A percentile compares a stretch with the other conserved stretches of the same genome.
Evolutionary conservation across 2,888 invertebrate genomes (phyloP).

Genomic region (Aphodius granarius): DNA sequence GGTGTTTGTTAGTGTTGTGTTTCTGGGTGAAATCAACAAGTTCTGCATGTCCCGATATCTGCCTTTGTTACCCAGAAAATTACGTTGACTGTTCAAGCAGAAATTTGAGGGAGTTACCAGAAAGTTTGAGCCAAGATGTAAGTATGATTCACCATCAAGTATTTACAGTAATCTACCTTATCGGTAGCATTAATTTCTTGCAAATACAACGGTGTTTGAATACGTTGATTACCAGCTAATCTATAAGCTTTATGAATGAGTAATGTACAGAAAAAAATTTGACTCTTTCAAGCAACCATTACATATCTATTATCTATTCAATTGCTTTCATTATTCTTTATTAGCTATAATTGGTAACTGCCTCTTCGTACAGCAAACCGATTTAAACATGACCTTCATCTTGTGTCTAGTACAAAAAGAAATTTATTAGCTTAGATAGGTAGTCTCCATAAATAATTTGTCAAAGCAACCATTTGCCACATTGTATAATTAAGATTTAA

Average conservation of each 20-base stretch:
- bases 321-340: constrained; percentile 6
- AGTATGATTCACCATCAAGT: constrained; percentile 32
- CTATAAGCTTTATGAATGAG: neutral
- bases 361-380: constrained; percentile 1
- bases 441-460: too few relatives aligned
- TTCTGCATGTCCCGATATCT: constrained; percentile 36
- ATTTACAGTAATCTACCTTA: neutral
- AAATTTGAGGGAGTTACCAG: constrained; percentile 51
- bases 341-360: constrained; percentile 8
- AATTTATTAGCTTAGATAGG: neutral
- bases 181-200: neutral
- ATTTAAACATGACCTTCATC: neutral
- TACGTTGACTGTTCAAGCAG: constrained; percentile 30
- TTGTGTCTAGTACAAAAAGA: neutral
- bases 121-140: constrained; percentile 52
- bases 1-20: constrained; percentile 18
- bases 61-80: constrained; percentile 27
- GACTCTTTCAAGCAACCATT: neutral
- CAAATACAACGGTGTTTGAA: neutral
- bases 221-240: neutral
- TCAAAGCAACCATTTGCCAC: neutral
- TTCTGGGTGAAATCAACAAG: constrained; percentile 18
- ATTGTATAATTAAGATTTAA: neutral
- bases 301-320: constrained; percentile 6
- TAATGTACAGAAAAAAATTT: neutral